Base-by-base conservation (phyloP, 2,797 vertebrate species). In the Alauda arvensis region DNA sequence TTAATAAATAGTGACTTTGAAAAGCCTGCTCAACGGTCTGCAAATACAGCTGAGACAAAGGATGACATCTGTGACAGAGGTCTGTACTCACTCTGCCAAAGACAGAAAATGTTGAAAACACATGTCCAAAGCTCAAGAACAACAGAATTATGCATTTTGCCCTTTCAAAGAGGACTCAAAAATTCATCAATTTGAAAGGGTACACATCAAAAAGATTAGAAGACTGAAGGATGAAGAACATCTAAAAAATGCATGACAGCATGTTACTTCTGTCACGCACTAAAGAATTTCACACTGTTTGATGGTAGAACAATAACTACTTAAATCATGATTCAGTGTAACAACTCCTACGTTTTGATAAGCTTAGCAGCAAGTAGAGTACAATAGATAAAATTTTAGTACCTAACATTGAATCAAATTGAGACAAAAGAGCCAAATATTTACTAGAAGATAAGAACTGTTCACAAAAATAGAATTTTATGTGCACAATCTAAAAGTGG, bases 1-100 rank as follows among this genome's bases (percentile, higher is more conserved):
- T 80, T 90, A 94, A 92, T 91, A 94, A 83, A 83, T 24, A 88
- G n/a, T 85, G 83, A 81, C 66, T 94, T 78, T 77, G 69, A 90
- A 93, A 93, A 68, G 55, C 43, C 66, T 89, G 69, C 74, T 77
- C 0, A 3, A 59, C 71, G 66, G 55, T 67, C 66, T 85, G 80
- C 55, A 88, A 93, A 79, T 63, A 83, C 65, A 46, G 18, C 66
- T n/a, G 51, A 91, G 76, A 88, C 55, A 88, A 87, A 60, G 66
- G 65, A 84, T 88, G 69, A 88, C 69, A 80, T 77, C 51, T 87
- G 24, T 80, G 72, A 88, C 65, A 90, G 82, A 90, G 65, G 65
- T 79, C 65, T 85, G 62, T 39, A 65, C n/a, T 77, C 51, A 49
- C 40, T 90, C 65, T 88, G 66, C 40, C 66, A 75, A 53, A 52